Percentiles rank a stretch among this genome's conserved stretches.
Conservation (phyloP, 2,888 invertebrate species). For the Drosophila neotestacea region DNA sequence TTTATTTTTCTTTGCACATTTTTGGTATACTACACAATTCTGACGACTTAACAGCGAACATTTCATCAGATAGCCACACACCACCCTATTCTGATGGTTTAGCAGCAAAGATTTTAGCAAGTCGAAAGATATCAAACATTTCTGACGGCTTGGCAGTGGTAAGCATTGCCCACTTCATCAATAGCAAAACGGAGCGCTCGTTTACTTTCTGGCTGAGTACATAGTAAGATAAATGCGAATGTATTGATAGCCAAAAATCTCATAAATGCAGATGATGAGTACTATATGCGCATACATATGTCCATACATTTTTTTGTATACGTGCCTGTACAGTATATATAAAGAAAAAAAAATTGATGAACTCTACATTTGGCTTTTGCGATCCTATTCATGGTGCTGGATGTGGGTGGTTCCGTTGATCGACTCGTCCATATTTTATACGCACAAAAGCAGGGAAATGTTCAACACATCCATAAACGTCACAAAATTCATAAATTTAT, state of each 20-base stretch:
- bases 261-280: constrained; percentile 4
- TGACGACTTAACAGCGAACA: no score
- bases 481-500: constrained; percentile 61
- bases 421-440: constrained; percentile 58
- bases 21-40: no score
- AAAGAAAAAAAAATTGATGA: constrained; percentile 44
- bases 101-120: no score
- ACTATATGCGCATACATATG: neutral
- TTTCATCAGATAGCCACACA: no score
- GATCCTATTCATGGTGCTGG: constrained; percentile 22
- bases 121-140: no score
- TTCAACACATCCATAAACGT: constrained; percentile 67
- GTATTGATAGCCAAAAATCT: constrained; percentile 1
- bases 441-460: constrained; percentile 47
- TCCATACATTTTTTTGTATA: neutral
- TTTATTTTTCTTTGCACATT: no score
- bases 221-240: neutral
- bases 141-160: no score
- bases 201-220: no score
- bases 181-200: no score
- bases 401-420: constrained; percentile 49
- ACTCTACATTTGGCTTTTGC: constrained; percentile 23
- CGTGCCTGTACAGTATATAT: neutral
- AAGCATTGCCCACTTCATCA: no score
- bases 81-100: no score